A percentile compares a stretch with the other conserved stretches of the same genome.
Evolutionary conservation across 2,113 vertebrate species (phyloP).

Genomic region (Trogon melanurus): DNA sequence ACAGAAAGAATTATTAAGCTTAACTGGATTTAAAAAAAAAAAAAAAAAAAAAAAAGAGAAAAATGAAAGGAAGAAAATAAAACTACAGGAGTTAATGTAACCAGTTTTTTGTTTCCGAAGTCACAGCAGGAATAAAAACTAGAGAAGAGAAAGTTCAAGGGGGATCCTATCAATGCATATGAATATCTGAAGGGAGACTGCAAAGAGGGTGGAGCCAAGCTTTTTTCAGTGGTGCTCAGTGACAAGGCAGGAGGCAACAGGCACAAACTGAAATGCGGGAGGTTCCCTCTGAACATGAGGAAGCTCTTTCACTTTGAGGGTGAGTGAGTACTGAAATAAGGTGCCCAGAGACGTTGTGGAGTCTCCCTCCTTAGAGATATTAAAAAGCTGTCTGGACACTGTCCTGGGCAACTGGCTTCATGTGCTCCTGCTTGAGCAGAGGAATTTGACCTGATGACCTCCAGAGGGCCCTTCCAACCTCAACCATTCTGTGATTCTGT

Average conservation of each 20-base stretch:
- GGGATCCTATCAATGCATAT: neutral
- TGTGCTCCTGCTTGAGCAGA: neutral
- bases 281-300: neutral
- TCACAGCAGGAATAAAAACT: rapidly evolving
- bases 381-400: neutral
- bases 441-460: neutral
- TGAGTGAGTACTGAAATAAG: neutral
- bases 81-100: neutral
- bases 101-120: neutral
- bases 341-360: neutral
- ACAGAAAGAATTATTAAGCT: neutral
- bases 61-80: neutral
- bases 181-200: neutral
- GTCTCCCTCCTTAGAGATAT: neutral
- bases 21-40: neutral
- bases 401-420: neutral
- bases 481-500: neutral
- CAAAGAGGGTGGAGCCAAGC: neutral
- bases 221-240: neutral
- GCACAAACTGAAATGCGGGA: neutral
- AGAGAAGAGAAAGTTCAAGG: neutral
- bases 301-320: neutral
- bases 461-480: neutral
- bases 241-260: neutral
- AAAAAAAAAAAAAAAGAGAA: no score